Evolutionary conservation across 2,888 invertebrate genomes (phyloP), one percentile per base, ranked within the genome.

Genomic region (Platypus cylindrus): DNA sequence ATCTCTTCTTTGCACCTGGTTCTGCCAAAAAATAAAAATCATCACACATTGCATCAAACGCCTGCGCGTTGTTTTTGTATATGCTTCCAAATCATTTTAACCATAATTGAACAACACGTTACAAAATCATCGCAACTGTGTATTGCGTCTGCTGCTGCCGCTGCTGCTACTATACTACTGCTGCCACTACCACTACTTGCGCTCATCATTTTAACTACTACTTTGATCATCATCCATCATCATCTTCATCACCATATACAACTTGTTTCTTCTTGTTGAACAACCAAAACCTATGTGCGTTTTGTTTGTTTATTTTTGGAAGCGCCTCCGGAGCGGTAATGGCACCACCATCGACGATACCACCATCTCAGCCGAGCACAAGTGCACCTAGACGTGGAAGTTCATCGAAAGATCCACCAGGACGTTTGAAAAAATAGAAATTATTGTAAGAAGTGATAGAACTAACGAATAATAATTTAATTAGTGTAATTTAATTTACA

Each of bases 371-470:
- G 28, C 34, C 25, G 22, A 48, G 67, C 66, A 58, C 63, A 64
- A 59, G 60, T 66, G 44, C 69, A 63, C 71, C 72, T 66, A 71
- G 73, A 64, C 66, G 71, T 64, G 71, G 65, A 38, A 60, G 60
- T 49, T 59, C 62, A 48, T 60, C 58, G 48, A 62, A 62, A 45
- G 62, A 63, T 38, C 57, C 60, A 28, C 57, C 60, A 15, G 50
- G 56, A 23, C 41, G 60, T 40, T 48, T 62, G 45, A 61, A 61
- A 50, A 61, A 60, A 50, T 61, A n/a, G n/a, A n/a, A n/a, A n/a
- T n/a, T n/a, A n/a, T n/a, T n/a, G n/a, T n/a, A n/a, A n/a, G n/a
- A n/a, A n/a, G n/a, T n/a, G n/a, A n/a, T n/a, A n/a, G n/a, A n/a
- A n/a, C n/a, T n/a, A n/a, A n/a, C n/a, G n/a, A n/a, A n/a, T n/a